Conservation (phyloP, 2,113 vertebrate species). For the Atherinomorus stipes region DNA sequence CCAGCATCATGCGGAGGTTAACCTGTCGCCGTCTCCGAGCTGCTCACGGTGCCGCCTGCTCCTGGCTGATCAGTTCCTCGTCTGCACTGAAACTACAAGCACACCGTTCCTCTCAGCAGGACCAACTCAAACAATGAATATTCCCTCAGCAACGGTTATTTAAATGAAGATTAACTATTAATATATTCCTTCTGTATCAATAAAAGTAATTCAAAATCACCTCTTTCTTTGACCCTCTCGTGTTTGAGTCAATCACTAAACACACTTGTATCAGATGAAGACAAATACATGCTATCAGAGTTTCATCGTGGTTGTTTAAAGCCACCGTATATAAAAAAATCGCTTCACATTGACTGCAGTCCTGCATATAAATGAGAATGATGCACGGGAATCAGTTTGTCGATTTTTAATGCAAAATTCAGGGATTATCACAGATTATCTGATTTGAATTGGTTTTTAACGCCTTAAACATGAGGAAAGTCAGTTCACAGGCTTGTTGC, state of each 20-base stretch:
- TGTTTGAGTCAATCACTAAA: neutral
- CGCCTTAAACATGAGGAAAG: constrained; percentile 15
- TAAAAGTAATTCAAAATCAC: constrained; percentile 28
- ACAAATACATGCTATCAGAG: too few species aligned
- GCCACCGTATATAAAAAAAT: constrained; percentile 11
- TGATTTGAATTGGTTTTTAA: neutral
- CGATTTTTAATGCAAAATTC: neutral
- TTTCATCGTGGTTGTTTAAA: constrained; percentile 15
- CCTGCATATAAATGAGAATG: constrained; percentile 17
- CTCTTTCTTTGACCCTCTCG: neutral
- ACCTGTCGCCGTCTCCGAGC: too few species aligned
- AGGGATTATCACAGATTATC: neutral
- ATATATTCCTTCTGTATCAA: constrained; percentile 52
- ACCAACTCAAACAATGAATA: neutral
- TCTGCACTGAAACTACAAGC: neutral
- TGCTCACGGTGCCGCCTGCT: neutral
- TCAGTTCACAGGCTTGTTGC: constrained; percentile 88
- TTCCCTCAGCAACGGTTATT: constrained; percentile 29
- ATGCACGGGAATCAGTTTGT: neutral
- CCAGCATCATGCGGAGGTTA: too few species aligned
- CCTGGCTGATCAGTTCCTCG: neutral
- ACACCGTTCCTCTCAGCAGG: too few species aligned
- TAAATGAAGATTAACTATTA: constrained; percentile 47
- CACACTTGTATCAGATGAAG: too few species aligned
- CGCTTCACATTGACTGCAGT: constrained; percentile 1